These are phyloP conservation scores for Silurus lanzhouensis DNA, from an alignment of 2,797 vertebrate genomes.

Conservation along the genomic window DNA sequence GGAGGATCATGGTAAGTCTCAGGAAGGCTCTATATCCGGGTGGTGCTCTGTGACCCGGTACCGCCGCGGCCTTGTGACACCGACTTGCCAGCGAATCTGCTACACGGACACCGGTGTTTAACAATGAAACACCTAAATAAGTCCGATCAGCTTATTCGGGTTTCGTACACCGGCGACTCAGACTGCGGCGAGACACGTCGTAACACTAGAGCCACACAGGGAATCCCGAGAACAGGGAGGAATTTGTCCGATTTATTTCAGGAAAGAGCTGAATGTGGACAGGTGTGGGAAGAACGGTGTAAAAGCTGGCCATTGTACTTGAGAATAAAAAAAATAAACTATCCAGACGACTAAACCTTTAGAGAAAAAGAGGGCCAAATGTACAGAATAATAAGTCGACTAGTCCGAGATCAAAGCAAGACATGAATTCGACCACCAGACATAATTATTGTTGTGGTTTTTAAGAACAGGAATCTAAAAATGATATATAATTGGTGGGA, in stretches of 20 bases:
- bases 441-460: slow-evolving; percentile 15
- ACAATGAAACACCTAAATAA: slow-evolving; percentile 46
- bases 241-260: slow-evolving; percentile 51
- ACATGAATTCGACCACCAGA: not conserved
- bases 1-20: slow-evolving; percentile 59
- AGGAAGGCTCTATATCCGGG: slow-evolving; percentile 60
- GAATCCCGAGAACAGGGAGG: slow-evolving; percentile 27
- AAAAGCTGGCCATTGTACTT: slow-evolving; percentile 45
- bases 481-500: not conserved
- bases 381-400: not conserved
- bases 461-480: not conserved
- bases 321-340: not conserved
- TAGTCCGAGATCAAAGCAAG: not conserved
- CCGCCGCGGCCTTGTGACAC: slow-evolving; percentile 52
- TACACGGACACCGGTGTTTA: slow-evolving; percentile 53
- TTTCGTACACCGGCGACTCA: slow-evolving; percentile 55
- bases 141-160: slow-evolving; percentile 59
- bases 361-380: not conserved
- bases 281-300: slow-evolving; percentile 20
- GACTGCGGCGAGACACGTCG: slow-evolving; percentile 9
- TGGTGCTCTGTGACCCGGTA: slow-evolving; percentile 14
- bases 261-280: slow-evolving; percentile 15
- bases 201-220: slow-evolving; percentile 36
- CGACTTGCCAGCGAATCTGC: slow-evolving; percentile 59
- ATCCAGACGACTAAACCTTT: slow-evolving; percentile 2